A percentile compares a stretch with the other conserved stretches of the same genome.
Conservation (phyloP, 1,140 invertebrate genomes). For the Zaprionus lachaisei region DNA sequence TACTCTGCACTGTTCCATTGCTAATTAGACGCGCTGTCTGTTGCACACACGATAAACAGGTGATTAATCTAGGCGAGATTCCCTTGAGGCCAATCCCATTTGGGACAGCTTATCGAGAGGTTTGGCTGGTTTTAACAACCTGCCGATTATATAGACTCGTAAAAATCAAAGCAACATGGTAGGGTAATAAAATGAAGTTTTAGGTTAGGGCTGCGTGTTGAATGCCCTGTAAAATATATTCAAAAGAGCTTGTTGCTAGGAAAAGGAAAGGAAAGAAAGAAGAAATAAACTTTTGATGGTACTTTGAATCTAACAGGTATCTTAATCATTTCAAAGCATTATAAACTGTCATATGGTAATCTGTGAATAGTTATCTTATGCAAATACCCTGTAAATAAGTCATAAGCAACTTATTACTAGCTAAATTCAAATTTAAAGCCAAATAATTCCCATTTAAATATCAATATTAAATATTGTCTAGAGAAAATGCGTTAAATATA, state of each 20-base stretch:
- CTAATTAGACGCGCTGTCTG: slow-evolving; percentile 37
- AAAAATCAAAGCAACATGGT: slow-evolving; percentile 65
- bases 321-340: too few species aligned
- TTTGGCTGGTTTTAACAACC: neutral
- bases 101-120: slow-evolving; percentile 1
- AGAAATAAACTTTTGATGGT: too few species aligned
- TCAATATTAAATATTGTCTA: too few species aligned
- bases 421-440: too few species aligned
- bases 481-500: neutral
- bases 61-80: slow-evolving; percentile 58
- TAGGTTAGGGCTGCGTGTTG: neutral
- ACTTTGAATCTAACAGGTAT: too few species aligned
- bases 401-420: too few species aligned
- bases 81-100: slow-evolving; percentile 13
- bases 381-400: too few species aligned
- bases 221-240: neutral
- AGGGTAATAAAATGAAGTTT: slow-evolving; percentile 19
- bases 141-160: slow-evolving; percentile 49
- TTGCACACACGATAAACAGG: slow-evolving; percentile 54
- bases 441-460: too few species aligned
- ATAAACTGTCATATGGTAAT: too few species aligned
- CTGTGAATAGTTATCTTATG: too few species aligned
- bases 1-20: neutral
- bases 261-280: too few species aligned
- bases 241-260: neutral